Evolutionary conservation across 2,797 vertebrate genomes (phyloP), one percentile per base, ranked within the genome.

Genomic region (Stomatorhinus walkeri): DNA sequence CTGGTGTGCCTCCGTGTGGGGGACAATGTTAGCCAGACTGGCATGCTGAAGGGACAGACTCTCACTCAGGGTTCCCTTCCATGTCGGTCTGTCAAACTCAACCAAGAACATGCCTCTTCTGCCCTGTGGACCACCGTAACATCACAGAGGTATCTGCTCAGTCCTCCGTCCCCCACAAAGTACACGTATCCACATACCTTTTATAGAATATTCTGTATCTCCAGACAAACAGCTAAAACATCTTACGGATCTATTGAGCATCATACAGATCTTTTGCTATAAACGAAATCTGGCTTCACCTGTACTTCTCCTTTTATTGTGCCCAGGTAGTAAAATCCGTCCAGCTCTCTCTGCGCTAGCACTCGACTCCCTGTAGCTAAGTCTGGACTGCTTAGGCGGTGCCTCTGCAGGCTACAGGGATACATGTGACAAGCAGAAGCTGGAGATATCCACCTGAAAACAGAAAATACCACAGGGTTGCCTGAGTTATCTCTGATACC

Each of bases 311-410:
- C 91, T 90, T 94, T 94, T 48, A 97, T 91, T 79, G 93, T 96
- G 16, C 95, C 97, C 52, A 0, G 59, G 89, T 98, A 96, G 92
- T 97, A 98, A 90, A 97, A 94, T 1, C 96, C 96, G 68, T 97
- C 96, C 9, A 16, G 64, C 56, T 95, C 94, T 89, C 92, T 94
- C 93, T 96, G 95, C 43, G 96, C 97, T 91, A 98, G 91, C 61
- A 97, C 96, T 88, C 94, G 90, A 46, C 93, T 88, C 0, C 94
- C 95, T 84, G 91, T 88, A 19, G 90, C 91, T 49, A 95, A 92
- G 52, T 92, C 88, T 4, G 88, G 87, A 61, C 89, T 72, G 46
- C 79, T 76, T 43, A 85, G 32, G 0, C 72, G 87, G 76, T 89
- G 89, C 51, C 83, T 89, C 0, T 85, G 88, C 7, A 83, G 87